These are phyloP conservation scores for Beris morrisii DNA, from an alignment of 2,888 invertebrate species.

Conservation along the genomic window DNA sequence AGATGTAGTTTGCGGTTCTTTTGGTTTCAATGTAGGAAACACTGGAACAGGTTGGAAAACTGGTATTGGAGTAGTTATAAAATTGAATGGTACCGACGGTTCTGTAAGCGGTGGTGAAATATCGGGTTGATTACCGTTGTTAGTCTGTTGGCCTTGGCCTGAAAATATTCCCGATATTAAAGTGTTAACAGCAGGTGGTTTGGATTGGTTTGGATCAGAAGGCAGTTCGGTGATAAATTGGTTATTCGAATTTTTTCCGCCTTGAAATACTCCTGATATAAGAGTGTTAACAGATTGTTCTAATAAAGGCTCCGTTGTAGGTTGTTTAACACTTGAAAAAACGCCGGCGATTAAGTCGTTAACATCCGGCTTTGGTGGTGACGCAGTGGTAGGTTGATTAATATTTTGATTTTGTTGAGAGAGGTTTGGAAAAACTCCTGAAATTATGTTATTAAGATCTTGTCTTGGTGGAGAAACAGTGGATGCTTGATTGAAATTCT, in stretches of 20 bases:
- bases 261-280: conserved; percentile 18
- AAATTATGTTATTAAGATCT: no score
- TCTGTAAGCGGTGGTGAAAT: background rate
- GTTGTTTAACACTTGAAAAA: background rate
- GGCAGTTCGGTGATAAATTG: background rate
- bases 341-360: background rate
- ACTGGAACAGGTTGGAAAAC: conserved; percentile 16
- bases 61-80: background rate
- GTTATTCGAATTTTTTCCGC: background rate
- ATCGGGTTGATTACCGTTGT: background rate
- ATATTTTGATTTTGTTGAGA: no score
- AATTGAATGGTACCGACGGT: background rate
- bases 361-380: background rate
- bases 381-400: no score
- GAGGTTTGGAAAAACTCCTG: background rate
- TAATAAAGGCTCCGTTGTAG: background rate
- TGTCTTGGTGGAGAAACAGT: no score
- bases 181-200: background rate
- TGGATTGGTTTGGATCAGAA: background rate
- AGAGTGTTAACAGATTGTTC: background rate
- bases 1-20: background rate
- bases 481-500: no score
- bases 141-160: background rate
- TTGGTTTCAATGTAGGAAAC: background rate
- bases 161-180: conserved; percentile 2